Base-by-base conservation (phyloP, 2,113 vertebrate genomes). In the Puntigrus tetrazona region DNA sequence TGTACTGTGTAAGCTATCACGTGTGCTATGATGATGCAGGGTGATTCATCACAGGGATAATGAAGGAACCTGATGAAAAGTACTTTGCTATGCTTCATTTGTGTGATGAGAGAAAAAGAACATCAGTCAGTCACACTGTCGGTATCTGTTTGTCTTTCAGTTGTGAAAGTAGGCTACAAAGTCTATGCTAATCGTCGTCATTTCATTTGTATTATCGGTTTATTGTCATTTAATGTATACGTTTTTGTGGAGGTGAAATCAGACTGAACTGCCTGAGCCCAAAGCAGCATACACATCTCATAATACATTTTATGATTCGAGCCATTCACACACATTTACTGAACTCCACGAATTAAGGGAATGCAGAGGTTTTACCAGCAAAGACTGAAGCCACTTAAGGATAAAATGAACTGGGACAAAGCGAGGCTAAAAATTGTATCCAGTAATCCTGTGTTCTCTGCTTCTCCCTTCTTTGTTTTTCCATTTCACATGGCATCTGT, bases 371-470 rank as follows among this genome's bases (percentile, higher is more conserved):
- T 72, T 13, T 34, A 14, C 79, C 29, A 55, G 38, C 20, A 57
- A 73, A 3, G n/a, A 22, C 67, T 47, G 52, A 78, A 50, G 25
- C 52, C 31, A 74, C 47, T 80, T 50, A 22, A 45, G 41, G 22
- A 69, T 20, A 4, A 50, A 47, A 83, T 84, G 78, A 81, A 36
- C 20, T 7, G 9, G 20, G 38, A 65, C 78, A 70, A 36, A 75
- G 29, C 25, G 29, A 34, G 34, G 16, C 27, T 55, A 76, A 14
- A 57, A 13, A n/a, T 7, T 76, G 2, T 25, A n/a, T 13, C 20
- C 22, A 52, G 9, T 52, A 76, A 52, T 76, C 31, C 7, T 67
- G 18, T 31, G 31, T 22, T 36, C 63, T 34, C 74, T 22, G 4
- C n/a, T n/a, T 9, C 29, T 13, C 5, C 25, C 4, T 52, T 29